A percentile compares a stretch with the other conserved stretches of the same genome.
These are phyloP conservation scores for Eugnorisma glareosa DNA, from an alignment of 2,888 invertebrate species.

Conservation along the genomic window DNA sequence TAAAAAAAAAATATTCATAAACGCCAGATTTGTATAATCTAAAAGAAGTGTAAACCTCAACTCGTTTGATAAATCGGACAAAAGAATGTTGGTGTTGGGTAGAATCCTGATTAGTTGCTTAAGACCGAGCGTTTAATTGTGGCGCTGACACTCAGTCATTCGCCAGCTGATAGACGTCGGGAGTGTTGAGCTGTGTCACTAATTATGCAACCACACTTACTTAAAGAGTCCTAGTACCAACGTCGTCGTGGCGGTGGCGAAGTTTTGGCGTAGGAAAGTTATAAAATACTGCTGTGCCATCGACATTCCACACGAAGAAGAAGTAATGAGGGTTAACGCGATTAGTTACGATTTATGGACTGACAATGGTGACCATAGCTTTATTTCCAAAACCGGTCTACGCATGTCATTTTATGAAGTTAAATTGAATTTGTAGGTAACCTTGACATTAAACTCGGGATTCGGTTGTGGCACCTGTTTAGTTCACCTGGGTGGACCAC, in stretches of 20 bases:
- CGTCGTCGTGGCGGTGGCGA: no score
- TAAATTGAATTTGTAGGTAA: not conserved
- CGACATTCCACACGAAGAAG: no score
- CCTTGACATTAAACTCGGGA: no score
- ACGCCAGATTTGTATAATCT: not conserved
- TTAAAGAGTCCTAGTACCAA: not conserved
- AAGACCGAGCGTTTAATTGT: not conserved
- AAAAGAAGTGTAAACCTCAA: not conserved
- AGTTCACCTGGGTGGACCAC: no score
- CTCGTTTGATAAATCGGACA: not conserved
- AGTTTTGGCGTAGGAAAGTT: no score
- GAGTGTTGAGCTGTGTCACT: not conserved
- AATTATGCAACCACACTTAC: not conserved
- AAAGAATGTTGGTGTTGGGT: not conserved
- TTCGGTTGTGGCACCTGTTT: no score
- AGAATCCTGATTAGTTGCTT: not conserved
- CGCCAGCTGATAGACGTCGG: no score
- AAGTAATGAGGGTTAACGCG: not conserved
- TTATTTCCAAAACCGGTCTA: not conserved
- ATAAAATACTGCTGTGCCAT: no score
- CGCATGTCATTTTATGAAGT: not conserved
- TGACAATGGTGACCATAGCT: not conserved
- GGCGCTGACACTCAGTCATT: not conserved
- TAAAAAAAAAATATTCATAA: no score
- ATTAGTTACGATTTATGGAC: not conserved